Evolutionary conservation across 2,888 invertebrate species (phyloP), one percentile per base, ranked within the genome.

Genomic region (Hypomecis atomaria): DNA sequence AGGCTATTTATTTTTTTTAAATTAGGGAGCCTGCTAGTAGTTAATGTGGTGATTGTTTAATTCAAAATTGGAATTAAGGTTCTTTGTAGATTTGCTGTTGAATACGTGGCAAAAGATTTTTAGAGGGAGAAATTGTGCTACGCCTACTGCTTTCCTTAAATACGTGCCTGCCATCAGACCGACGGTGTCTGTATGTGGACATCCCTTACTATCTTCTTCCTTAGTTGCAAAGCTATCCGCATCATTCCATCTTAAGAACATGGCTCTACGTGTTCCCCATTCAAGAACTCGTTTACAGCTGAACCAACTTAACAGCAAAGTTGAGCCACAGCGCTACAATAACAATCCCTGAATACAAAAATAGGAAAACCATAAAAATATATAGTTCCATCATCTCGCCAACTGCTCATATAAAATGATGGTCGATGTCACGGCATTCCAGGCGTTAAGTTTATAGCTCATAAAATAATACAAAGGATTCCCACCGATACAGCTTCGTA

Each of bases 251-350:
- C 55, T 63, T 49, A 44, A 49, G 62, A 56, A 59, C 47, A 60
- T 56, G 64, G 44, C 59, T 43, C 13, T 71, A 60, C 69, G 62
- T 68, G 68, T 65, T 66, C 56, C 44, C 63, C 64, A 70, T 70
- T 70, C 68, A 70, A 66, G 67, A 71, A 70, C 71, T 66, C 62
- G 70, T 70, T 72, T 67, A 69, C 40, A 52, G 10, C 13, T 7
- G 13, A 5, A 40, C 10, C n/a, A 42, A 52, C 23, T 33, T 33
- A 33, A 9, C 40, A 37, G 5, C 8, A 36, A 4, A 40, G 33
- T 23, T 6, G 2, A 40, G 10, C 33, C 33, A 13, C 0, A 36
- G 40, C 10, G 52, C 52, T 23, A 52, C 40, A 8, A n/a, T 52
- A 40, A 40, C 0, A 23, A 23, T 52, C 40, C 36, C 3, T 42